Evolutionary conservation across 2,797 vertebrate genomes (phyloP), one percentile per base, ranked within the genome.

Genomic region (Telmatherina bonti): DNA sequence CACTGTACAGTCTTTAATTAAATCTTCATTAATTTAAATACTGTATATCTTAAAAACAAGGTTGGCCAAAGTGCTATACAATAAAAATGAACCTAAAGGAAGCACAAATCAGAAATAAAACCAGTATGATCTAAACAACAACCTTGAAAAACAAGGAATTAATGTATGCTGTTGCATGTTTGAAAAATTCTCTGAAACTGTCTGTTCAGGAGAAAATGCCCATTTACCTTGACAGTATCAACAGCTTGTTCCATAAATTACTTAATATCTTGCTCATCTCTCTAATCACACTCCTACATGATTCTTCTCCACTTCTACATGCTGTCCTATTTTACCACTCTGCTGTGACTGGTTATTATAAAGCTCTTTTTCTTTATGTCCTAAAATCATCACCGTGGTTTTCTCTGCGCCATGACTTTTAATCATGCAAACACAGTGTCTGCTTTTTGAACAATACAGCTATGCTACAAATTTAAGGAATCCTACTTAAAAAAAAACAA

Each of bases 201-300:
- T 38, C 33, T 54, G 30, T 79, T 74, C 51, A 53, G 49, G 57
- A 74, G 0, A 0, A 79, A 73, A 52, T 26, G 18, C 3, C 31
- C 51, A 62, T 73, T 70, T 65, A 81, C 70, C 70, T 78, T 81
- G 47, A 69, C 18, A 47, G 12, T 20, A 74, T 78, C 27, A 54
- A 65, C 60, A 64, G 3, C 49, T 71, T 53, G 18, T 62, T 70
- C 27, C 13, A 64, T 67, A 29, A 70, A 78, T 69, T 8, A 51
- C 29, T 53, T 62, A 9, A 70, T 61, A 26, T n/a, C 29, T 62
- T 20, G 1, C 26, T 57, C 1, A 13, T 45, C 24, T 68, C 61
- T 47, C 20, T 47, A 47, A 47, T 71, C 10, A 36, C 29, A 38
- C 62, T 18, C 30, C 1, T 5, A 43, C 6, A 36, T 56, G 36